Base-by-base conservation (phyloP, 2,888 invertebrate genomes). In the Trissonchulus sp. region DNA sequence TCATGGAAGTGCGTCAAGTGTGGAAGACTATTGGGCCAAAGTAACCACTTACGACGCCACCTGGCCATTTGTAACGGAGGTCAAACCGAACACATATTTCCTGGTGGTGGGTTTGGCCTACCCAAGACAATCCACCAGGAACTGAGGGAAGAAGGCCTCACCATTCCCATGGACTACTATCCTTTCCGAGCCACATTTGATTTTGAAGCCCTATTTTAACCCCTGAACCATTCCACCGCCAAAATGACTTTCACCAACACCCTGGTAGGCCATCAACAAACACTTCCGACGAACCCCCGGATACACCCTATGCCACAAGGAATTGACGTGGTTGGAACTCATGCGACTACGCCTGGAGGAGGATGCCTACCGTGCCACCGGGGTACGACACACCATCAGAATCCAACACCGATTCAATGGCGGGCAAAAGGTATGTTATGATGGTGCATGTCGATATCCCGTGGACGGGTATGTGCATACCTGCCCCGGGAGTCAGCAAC, bases 371-470 rank as follows among this genome's bases (percentile, higher is more conserved):
- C n/a, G n/a, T n/a, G n/a, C n/a, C n/a, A n/a, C n/a, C n/a, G n/a
- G n/a, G n/a, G 65, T 8, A 3, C 28, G 65, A 65, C 15, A 65
- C 3, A 34, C 28, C n/a, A 8, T 65, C 15, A n/a, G 8, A 65
- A 30, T 65, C 8, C 18, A 65, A 30, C 65, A 65, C 3, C 8
- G 65, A 30, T 65, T 65, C 31, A 65, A 65, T n/a, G 65, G 65
- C 15, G 65, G 65, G 34, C 65, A 65, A 65, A 65, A 65, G 34
- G 65, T n/a, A 65, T 65, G 28, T 65, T 34, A 65, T 8, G 34
- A 30, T 30, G n/a, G 65, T 8, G n/a, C 8, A 3, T 31, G 18
- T 34, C 28, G 65, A 65, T 65, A 65, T 65, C n/a, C 28, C n/a
- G 65, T n/a, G 18, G 65, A 65, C 31, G 65, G n/a, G n/a, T n/a